Evolutionary conservation across 2,888 invertebrate genomes (phyloP), one percentile per base, ranked within the genome.

Genomic region (Scaptomyza cyrtandrae): DNA sequence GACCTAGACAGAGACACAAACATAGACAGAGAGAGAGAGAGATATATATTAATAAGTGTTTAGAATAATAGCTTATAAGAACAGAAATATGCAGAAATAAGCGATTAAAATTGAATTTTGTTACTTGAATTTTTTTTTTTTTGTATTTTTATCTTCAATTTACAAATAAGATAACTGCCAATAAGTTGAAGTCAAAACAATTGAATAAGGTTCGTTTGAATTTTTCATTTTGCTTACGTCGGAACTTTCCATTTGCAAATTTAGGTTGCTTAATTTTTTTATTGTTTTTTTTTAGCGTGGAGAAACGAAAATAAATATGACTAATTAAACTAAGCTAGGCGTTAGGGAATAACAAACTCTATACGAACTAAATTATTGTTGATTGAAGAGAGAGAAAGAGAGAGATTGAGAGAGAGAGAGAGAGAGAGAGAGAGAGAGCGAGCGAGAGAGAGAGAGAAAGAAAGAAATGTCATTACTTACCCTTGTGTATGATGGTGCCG

Each of bases 1-100:
- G 99, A 13, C 99, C 92, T 92, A 97, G 35, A 70, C 16, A 49
- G 33, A 35, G 64, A 63, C n/a, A 24, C 27, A 7, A 3, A 24
- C 27, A 7, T 2, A 39, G 6, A 33, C 13, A 24, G 3, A 24
- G 1, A 29, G 4, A 52, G 11, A 44, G 19, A 41, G 14, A 14
- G 16, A 50, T 39, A 24, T 16, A 43, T 0, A 27, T 14, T 11
- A 33, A 16, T n/a, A 19, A 46, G 6, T 19, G n/a, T n/a, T 6
- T 9, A 9, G 11, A 10, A 10, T 5, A 14, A 14, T 3, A 14
- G 10, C 3, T 39, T n/a, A 11, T 2, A 24, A n/a, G 3, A 37
- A 27, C 10, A 14, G n/a, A 27, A 14, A n/a, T 6, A 19, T 6
- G 19, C 19, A 19, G 19, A 35, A 24, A 24, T 16, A 0, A 14